phyloP scores from a whole-genome alignment of 2,113 vertebrate species.

The Lynx canadensis region DNA sequence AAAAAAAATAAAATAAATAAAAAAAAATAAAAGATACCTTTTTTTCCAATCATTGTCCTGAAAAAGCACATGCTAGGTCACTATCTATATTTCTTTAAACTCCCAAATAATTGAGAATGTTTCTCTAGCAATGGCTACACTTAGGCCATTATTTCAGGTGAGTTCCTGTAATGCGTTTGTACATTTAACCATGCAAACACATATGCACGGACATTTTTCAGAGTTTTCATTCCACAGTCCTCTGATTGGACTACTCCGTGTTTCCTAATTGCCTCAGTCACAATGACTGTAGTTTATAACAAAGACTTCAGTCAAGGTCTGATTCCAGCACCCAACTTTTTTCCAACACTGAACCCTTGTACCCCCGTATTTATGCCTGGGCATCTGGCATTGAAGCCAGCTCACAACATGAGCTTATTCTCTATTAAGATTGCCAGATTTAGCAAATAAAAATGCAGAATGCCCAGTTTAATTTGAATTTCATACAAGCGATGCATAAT shows the following conservation, averaged over 20 bases:
- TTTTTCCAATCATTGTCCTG: not conserved
- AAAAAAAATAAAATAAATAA: too few relatives aligned
- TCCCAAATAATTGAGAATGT: not conserved
- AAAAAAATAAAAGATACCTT: not conserved
- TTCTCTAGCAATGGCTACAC: not conserved
- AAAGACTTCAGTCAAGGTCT: not conserved
- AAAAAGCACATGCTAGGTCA: not conserved
- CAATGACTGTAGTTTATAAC: not conserved
- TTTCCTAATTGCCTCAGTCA: not conserved
- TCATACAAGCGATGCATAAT: constrained; percentile 1
- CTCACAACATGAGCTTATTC: not conserved
- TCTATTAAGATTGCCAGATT: not conserved
- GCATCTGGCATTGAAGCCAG: not conserved
- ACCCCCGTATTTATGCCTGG: not conserved
- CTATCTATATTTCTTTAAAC: not conserved
- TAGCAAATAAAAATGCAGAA: not conserved
- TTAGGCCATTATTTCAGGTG: not conserved
- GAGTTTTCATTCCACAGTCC: not conserved
- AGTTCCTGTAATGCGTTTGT: not conserved
- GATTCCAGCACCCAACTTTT: not conserved
- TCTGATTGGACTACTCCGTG: not conserved
- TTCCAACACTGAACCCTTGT: not conserved
- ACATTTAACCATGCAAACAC: not conserved
- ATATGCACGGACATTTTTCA: not conserved
- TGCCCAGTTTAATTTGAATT: not conserved